Percentiles rank a stretch among this genome's conserved stretches.
Evolutionary conservation across 2,113 vertebrate genomes (phyloP).

Genomic region (Alligator sinensis): DNA sequence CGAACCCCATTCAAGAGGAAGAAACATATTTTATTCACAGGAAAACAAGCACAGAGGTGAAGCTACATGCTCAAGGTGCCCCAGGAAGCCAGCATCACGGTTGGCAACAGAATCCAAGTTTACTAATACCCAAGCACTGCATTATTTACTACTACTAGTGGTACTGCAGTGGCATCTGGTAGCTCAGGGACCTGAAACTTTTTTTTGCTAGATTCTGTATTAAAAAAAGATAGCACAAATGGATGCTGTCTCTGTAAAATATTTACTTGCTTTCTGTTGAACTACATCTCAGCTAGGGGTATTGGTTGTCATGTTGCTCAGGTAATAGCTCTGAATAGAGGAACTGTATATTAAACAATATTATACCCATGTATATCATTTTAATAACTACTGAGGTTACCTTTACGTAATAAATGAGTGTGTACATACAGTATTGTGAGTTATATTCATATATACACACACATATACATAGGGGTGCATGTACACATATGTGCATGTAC

Average conservation of each 20-base stretch:
- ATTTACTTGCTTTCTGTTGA: neutral
- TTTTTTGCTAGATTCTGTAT: neutral
- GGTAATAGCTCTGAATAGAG: neutral
- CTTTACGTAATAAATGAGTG: too few relatives aligned
- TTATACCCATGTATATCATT: too few relatives aligned
- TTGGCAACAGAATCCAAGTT: neutral
- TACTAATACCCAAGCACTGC: neutral
- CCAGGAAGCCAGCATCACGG: neutral
- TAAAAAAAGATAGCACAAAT: neutral
- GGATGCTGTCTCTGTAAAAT: neutral
- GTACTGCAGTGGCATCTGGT: neutral
- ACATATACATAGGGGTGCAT: too few relatives aligned
- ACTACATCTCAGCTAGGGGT: neutral
- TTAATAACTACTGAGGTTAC: too few relatives aligned
- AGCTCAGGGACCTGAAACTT: neutral
- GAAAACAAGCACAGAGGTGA: neutral
- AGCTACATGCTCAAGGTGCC: neutral
- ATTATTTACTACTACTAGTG: neutral
- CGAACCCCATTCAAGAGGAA: neutral
- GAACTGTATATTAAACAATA: neutral
- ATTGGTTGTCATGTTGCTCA: neutral
- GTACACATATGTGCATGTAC: too few relatives aligned
- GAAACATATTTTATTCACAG: neutral
- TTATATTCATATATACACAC: too few relatives aligned
- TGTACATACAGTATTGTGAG: too few relatives aligned